A percentile compares a stretch with the other conserved stretches of the same genome.
These are phyloP conservation scores for Lutraria lutraria DNA, from an alignment of 2,888 invertebrate species.

Conservation along the genomic window DNA sequence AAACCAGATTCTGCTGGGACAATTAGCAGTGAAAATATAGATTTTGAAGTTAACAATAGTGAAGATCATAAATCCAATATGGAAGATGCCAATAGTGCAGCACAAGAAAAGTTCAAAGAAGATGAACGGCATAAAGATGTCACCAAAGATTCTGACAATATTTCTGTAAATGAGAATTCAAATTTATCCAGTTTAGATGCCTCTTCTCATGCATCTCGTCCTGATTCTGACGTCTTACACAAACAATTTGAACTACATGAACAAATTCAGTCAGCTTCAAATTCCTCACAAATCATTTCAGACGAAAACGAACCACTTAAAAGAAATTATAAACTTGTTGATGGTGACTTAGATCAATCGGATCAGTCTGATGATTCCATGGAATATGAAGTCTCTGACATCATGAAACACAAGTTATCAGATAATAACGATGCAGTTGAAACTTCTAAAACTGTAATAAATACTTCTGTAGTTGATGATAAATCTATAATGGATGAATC, in stretches of 20 bases:
- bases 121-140: neutral
- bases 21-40: neutral
- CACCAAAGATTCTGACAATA: neutral
- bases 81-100: conserved; percentile 2
- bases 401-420: neutral
- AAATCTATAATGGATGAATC: neutral
- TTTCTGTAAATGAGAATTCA: neutral
- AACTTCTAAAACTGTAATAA: neutral
- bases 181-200: neutral
- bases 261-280: neutral
- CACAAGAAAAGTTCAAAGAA: neutral
- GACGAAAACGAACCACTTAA: neutral
- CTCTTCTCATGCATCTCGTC: neutral
- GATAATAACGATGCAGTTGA: neutral
- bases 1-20: neutral
- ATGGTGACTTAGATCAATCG: neutral
- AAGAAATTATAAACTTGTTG: neutral
- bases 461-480: neutral
- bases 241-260: neutral
- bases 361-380: conserved; percentile 32
- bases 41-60: neutral
- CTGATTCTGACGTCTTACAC: neutral
- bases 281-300: neutral
- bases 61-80: neutral
- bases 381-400: conserved; percentile 32